Base-by-base conservation (phyloP, 2,888 invertebrate species). In the Zootermopsis nevadensis region DNA sequence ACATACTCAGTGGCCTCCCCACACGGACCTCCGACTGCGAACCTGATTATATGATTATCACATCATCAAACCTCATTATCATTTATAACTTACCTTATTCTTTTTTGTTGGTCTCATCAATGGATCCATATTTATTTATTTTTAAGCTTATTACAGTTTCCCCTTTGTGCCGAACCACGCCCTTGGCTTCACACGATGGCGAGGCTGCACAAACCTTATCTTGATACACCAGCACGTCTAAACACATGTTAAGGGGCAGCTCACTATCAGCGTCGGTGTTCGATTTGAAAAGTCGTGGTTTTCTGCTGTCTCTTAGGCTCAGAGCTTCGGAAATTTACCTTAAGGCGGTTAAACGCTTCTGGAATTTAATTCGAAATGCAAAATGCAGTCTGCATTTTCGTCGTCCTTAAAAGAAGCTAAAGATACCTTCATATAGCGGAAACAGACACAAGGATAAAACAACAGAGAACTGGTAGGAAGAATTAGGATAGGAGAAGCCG, bases 61-160 rank as follows among this genome's bases (percentile, higher is more conserved):
- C 60, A 66, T 79, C 79, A 79, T 79, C 79, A 79, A n/a, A 35
- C 60, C 79, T 79, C 79, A 79, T 79, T 79, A 79, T 79, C 79
- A 79, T 79, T 79, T 79, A 79, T 79, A 79, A 79, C 60, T 60
- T 33, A 35, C 22, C 31, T 60, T 60, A 33, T 33, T 22, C 33
- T 38, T 74, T 74, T 74, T 74, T 33, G 22, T 22, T 33, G n/a
- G 35, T 35, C 74, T 74, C 79, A 79, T 79, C 60, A 77, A 48
- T 60, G 60, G 77, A 53, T 79, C 66, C 79, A 66, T 35, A 79
- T 60, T 79, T 79, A 79, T 79, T 79, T 79, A 79, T 79, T 79
- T 60, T 60, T 79, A 60, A 79, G 79, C 27, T 38, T 53, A 77
- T 77, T 53, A 77, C 74, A 38, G 42, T 33, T 24, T 24, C 31